Evolutionary conservation across 2,113 vertebrate genomes (phyloP), one percentile per base, ranked within the genome.

Genomic region (Pitta sordida): DNA sequence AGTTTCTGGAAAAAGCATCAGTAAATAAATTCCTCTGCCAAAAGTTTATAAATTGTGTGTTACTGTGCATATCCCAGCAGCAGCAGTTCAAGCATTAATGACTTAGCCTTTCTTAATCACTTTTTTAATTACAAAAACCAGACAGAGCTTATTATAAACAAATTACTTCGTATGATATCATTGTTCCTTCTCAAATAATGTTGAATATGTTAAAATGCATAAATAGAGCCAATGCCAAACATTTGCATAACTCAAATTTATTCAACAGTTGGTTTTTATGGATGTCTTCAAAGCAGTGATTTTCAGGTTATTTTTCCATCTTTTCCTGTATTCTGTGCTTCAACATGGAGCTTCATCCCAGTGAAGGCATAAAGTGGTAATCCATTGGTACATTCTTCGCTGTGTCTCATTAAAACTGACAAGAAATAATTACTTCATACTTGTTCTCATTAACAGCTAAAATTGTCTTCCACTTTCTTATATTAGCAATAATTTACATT

Each of bases 111-210:
- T 83, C 90, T 85, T 90, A 89, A 89, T 96, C 71, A 46, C 36
- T 90, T 93, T 91, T 93, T 77, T 88, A 92, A 96, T 96, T 88
- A 94, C 77, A 71, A 93, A 95, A 95, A 32, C 6, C 84, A 94
- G 90, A 89, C 78, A 89, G 87, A 77, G 71, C 32, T 71, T 88
- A 32, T 95, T 94, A 93, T 70, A 86, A 93, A 86, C 88, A 88
- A 92, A 95, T 95, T 67, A 60, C 91, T 96, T 93, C 56, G 15
- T 91, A 21, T 82, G 79, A 86, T n/a, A 8, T 92, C 70, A 83
- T 96, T 96, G 86, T 96, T 96, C 73, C 74, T 93, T 64, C 76
- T 84, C 27, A 91, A 93, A 93, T 87, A n/a, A 39, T 48, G 26
- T 39, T 75, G 52, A 46, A 81, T 81, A 46, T 80, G 46, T 51